Percentiles rank a stretch among this genome's conserved stretches.
These are phyloP conservation scores for Caerostris darwini DNA, from an alignment of 1,140 invertebrate species.

Conservation along the genomic window DNA sequence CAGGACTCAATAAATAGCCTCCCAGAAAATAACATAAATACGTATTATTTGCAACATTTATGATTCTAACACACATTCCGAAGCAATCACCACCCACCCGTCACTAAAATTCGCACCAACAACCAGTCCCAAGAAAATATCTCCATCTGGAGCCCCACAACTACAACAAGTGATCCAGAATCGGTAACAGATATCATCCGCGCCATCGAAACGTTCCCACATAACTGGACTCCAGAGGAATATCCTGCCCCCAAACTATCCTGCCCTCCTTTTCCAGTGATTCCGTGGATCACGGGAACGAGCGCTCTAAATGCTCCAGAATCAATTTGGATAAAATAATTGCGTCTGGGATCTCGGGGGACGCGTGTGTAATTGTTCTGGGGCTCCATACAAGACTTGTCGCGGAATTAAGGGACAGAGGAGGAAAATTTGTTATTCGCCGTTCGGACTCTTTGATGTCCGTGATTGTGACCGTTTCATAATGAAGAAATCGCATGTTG, in stretches of 20 bases:
- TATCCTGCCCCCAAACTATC: not conserved
- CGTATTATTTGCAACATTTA: too few relatives aligned
- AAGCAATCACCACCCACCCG: not conserved
- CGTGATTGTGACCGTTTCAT: not conserved
- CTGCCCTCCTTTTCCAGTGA: not conserved
- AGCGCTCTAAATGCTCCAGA: not conserved
- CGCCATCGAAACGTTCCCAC: not conserved
- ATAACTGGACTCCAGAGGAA: not conserved
- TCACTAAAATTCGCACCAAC: not conserved
- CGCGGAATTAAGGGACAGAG: slow-evolving; percentile 5
- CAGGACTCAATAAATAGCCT: too few relatives aligned
- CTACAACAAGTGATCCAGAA: not conserved
- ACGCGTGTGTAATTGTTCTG: not conserved
- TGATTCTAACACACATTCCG: not conserved
- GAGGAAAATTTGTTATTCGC: slow-evolving; percentile 25
- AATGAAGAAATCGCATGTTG: not conserved
- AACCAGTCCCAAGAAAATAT: not conserved
- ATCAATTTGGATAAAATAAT: slow-evolving; percentile 28
- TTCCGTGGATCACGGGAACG: not conserved
- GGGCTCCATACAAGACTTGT: not conserved
- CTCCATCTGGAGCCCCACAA: not conserved
- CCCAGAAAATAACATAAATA: too few relatives aligned
- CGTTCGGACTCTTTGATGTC: not conserved
- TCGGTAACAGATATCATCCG: not conserved
- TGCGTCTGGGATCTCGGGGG: not conserved